Conservation (phyloP, 2,888 invertebrate genomes). For the Priocnemis perturbator region DNA sequence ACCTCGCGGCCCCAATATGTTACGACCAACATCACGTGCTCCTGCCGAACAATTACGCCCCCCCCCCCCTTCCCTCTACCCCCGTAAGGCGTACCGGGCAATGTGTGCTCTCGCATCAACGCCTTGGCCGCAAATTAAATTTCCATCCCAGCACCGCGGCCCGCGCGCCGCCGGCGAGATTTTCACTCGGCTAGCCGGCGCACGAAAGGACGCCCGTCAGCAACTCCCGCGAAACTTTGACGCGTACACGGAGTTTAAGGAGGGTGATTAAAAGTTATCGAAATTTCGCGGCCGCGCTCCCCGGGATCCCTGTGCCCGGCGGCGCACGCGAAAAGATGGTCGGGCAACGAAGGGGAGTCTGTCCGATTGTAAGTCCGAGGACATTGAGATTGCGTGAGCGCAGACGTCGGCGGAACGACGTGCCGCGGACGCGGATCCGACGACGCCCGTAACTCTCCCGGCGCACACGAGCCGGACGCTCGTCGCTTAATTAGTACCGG, state of each 20-base stretch:
- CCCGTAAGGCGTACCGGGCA: constrained; percentile 10
- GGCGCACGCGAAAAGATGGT: background rate
- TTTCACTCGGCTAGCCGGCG: background rate
- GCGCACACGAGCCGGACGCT: constrained; percentile 31
- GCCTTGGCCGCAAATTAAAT: constrained; percentile 34
- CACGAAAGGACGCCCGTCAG: constrained; percentile 24
- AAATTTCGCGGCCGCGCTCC: constrained; percentile 17
- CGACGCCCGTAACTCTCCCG: constrained; percentile 10
- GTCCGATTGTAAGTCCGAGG: no score
- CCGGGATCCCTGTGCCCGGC: no score
- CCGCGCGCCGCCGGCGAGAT: background rate
- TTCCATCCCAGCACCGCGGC: constrained; percentile 17
- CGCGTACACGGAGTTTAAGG: constrained; percentile 33
- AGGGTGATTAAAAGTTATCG: constrained; percentile 40
- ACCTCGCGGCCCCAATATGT: no score
- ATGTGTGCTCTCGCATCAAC: constrained; percentile 26
- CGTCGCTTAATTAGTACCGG: constrained; percentile 60
- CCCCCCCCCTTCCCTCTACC: no score
- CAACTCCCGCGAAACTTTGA: constrained; percentile 29
- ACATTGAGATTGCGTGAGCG: no score
- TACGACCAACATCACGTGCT: no score
- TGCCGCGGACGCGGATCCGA: constrained; percentile 12
- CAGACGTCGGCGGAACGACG: no score
- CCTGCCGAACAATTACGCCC: no score
- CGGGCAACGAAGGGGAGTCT: no score